phyloP scores from a whole-genome alignment of 2,888 invertebrate species.

The Ochropleura plecta region DNA sequence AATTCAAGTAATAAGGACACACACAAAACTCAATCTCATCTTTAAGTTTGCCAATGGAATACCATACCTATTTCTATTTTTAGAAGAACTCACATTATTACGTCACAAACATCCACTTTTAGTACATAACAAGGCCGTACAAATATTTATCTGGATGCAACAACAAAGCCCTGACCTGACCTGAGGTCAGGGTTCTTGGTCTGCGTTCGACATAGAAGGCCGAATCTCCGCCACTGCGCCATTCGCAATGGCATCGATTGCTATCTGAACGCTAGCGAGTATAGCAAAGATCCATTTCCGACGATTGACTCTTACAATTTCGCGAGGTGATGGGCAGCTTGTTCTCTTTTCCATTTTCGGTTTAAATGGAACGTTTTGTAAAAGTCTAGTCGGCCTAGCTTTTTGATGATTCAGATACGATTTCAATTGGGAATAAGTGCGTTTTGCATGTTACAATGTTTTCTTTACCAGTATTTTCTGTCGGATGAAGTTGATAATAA shows the following conservation, averaged over 20 bases:
- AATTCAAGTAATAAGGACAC: background rate
- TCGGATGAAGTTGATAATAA: background rate
- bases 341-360: constrained; percentile 23
- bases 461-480: background rate
- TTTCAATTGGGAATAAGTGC: background rate
- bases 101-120: constrained; percentile 2
- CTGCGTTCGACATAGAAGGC: constrained; percentile 40
- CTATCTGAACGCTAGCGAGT: constrained; percentile 10
- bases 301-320: constrained; percentile 38
- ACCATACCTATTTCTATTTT: constrained; percentile 5
- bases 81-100: background rate
- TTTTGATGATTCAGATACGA: background rate
- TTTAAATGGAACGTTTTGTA: constrained; percentile 19
- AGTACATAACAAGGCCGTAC: constrained; percentile 22
- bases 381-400: background rate
- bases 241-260: constrained; percentile 46
- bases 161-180: constrained; percentile 42
- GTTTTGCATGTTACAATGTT: background rate
- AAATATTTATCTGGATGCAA: constrained; percentile 43
- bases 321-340: constrained; percentile 8
- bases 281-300: constrained; percentile 47
- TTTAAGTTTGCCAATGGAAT: background rate
- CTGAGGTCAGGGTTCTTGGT: constrained; percentile 29
- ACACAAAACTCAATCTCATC: background rate
- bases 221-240: constrained; percentile 46